phyloP scores from a whole-genome alignment of 1,140 invertebrate species.

The Diplogasteroides magnus region DNA sequence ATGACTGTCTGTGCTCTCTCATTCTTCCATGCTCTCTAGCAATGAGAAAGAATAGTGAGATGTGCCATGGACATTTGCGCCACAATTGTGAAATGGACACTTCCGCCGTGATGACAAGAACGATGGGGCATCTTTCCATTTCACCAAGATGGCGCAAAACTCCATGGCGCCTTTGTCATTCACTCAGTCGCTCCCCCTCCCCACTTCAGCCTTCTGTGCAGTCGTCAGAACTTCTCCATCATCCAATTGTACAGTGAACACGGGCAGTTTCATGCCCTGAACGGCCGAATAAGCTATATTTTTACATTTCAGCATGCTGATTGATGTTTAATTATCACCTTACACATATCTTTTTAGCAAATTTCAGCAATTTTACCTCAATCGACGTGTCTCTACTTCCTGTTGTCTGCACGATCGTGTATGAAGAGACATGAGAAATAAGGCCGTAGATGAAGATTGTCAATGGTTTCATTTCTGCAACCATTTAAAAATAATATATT shows the following conservation, averaged over 20 bases:
- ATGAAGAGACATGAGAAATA: neutral
- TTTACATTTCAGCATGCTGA: neutral
- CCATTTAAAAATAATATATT: too few relatives aligned
- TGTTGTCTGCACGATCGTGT: neutral
- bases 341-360: neutral
- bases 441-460: neutral
- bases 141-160: too few relatives aligned
- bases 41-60: too few relatives aligned
- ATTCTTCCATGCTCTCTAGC: too few relatives aligned
- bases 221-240: neutral
- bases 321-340: neutral
- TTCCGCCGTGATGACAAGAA: too few relatives aligned
- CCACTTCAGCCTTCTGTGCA: neutral
- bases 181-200: neutral
- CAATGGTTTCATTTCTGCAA: neutral
- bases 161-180: too few relatives aligned
- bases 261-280: neutral
- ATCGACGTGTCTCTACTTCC: neutral
- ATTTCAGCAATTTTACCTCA: neutral
- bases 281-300: neutral
- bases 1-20: too few relatives aligned
- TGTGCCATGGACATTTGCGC: too few relatives aligned
- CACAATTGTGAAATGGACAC: too few relatives aligned
- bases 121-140: too few relatives aligned
- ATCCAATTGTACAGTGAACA: neutral